phyloP scores from a whole-genome alignment of 1,140 invertebrate genomes.

The Epicauta chinensis region DNA sequence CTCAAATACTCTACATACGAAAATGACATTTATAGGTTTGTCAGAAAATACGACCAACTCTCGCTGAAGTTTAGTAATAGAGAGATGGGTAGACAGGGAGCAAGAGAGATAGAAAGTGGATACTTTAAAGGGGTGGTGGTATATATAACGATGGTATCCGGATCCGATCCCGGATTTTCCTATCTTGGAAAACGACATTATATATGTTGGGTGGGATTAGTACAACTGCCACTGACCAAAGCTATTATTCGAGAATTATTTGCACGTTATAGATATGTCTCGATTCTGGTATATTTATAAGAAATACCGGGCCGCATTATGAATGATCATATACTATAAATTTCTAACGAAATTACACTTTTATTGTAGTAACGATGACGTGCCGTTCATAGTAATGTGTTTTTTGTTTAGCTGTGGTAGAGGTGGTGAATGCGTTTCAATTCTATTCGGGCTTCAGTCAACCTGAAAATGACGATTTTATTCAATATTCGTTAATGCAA shows the following conservation, averaged over 20 bases:
- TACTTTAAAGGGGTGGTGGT: too few species aligned
- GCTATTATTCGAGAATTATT: constrained; percentile 15
- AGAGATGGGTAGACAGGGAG: too few species aligned
- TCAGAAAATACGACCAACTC: constrained; percentile 15
- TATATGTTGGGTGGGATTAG: constrained; percentile 11
- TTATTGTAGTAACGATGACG: too few species aligned
- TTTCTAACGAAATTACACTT: too few species aligned
- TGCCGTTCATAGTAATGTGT: constrained; percentile 21
- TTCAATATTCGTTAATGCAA: constrained; percentile 24
- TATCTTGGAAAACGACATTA: constrained; percentile 18
- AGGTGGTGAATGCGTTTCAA: constrained; percentile 19
- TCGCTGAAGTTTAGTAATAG: constrained; percentile 12
- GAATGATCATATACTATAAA: too few species aligned
- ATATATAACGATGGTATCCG: background rate
- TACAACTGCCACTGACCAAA: constrained; percentile 13
- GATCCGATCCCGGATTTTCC: constrained; percentile 21
- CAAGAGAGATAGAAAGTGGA: too few species aligned
- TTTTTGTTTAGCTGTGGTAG: too few species aligned
- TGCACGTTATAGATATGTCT: constrained; percentile 3
- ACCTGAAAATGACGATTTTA: constrained; percentile 22
- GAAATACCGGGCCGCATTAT: background rate
- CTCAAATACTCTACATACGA: constrained; percentile 19
- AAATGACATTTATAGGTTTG: constrained; percentile 26
- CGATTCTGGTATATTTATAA: too few species aligned
- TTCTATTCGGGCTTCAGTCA: constrained; percentile 20